These are phyloP conservation scores for Leptosomus discolor DNA, from an alignment of 2,113 vertebrate species.

Conservation along the genomic window DNA sequence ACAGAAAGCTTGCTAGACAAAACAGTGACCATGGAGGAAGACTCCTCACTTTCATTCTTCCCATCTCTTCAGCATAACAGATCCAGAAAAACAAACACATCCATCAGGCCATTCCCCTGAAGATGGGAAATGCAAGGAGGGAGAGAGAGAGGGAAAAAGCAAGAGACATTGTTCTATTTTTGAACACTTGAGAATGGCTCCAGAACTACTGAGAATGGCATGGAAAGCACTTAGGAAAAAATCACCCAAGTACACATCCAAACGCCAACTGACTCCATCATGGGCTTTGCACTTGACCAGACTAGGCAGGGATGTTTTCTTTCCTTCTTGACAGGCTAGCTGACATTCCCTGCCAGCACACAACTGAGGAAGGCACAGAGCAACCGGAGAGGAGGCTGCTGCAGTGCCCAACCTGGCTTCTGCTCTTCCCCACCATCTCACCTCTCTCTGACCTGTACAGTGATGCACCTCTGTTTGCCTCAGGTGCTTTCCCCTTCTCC, in stretches of 20 bases:
- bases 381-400: not conserved
- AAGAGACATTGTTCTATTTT: not conserved
- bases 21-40: not conserved
- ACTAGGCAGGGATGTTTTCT: not conserved
- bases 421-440: not conserved
- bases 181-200: constrained; percentile 22
- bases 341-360: not conserved
- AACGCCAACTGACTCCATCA: not conserved
- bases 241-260: not conserved
- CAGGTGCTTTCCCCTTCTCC: not conserved
- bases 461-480: fast-evolving
- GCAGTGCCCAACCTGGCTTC: not conserved
- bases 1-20: constrained; percentile 6
- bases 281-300: fast-evolving
- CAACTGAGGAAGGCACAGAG: not conserved
- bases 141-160: not conserved
- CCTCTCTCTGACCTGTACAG: not conserved
- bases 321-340: not conserved
- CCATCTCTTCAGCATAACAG: not conserved
- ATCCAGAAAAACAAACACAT: not conserved
- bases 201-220: constrained; percentile 9
- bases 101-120: not conserved
- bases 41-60: not conserved
- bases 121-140: not conserved
- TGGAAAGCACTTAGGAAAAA: not conserved